Percentiles rank a stretch among this genome's conserved stretches.
Evolutionary conservation across 2,797 vertebrate genomes (phyloP).

Genomic region (Meriones psammophilus): DNA sequence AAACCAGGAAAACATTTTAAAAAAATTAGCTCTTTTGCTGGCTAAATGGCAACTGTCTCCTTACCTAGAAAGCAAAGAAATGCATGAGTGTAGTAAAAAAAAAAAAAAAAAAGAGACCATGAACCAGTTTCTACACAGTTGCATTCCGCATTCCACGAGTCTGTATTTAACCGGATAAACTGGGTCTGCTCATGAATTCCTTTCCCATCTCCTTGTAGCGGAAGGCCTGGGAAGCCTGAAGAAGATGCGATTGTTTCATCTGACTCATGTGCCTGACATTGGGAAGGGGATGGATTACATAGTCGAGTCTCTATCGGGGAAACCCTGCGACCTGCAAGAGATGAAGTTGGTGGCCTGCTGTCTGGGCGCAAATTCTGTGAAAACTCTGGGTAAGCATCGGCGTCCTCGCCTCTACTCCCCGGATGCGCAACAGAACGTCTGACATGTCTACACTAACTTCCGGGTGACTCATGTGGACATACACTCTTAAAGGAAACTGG

Average conservation of each 20-base stretch:
- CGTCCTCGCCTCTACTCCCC: neutral
- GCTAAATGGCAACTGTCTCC: neutral
- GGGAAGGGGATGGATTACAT: slow-evolving; percentile 72
- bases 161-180: slow-evolving; percentile 5
- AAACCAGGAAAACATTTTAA: no score
- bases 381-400: slow-evolving; percentile 70
- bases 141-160: neutral
- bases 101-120: neutral
- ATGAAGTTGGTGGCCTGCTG: slow-evolving; percentile 77
- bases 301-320: slow-evolving; percentile 70
- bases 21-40: no score
- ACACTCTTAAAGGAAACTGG: slow-evolving; percentile 1
- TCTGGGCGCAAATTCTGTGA: slow-evolving; percentile 73
- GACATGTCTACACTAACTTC: neutral
- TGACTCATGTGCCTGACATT: slow-evolving; percentile 74
- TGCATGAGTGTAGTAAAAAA: neutral
- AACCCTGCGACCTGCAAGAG: slow-evolving; percentile 79
- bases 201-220: slow-evolving; percentile 66
- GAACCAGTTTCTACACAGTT: neutral
- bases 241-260: slow-evolving; percentile 70
- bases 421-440: neutral
- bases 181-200: neutral
- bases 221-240: slow-evolving; percentile 75
- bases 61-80: neutral
- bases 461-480: slow-evolving; percentile 5